Conservation (phyloP, 2,797 vertebrate species). For the Catostomus latipinnis region DNA sequence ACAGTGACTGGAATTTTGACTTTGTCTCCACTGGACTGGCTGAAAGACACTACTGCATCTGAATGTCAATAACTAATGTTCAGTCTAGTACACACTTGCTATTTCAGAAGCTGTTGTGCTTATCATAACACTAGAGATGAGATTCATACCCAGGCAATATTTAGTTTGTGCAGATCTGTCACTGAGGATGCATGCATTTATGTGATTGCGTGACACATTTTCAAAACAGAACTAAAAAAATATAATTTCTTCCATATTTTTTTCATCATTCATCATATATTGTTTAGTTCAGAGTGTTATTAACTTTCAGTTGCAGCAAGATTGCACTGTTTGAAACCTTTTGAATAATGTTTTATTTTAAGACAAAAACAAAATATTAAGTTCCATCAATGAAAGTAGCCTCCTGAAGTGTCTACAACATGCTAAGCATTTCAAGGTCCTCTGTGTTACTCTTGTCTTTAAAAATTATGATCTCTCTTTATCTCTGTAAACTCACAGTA, state of each 20-base stretch:
- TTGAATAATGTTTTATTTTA: neutral
- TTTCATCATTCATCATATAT: neutral
- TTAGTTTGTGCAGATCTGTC: neutral
- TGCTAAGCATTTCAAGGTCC: neutral
- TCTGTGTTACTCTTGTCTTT: neutral
- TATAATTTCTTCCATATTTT: neutral
- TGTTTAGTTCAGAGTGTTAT: neutral
- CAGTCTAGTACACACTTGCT: constrained; percentile 6
- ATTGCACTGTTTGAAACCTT: neutral
- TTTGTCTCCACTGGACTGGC: constrained; percentile 27
- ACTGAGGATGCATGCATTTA: neutral
- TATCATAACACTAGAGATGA: neutral
- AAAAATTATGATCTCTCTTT: neutral
- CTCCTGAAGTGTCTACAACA: neutral
- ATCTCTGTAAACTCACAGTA: neutral
- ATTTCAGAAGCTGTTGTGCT: constrained; percentile 4
- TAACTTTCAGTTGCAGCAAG: neutral
- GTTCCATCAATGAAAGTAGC: neutral
- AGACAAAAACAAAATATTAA: neutral
- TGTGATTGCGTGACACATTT: neutral
- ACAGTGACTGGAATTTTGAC: constrained; percentile 25
- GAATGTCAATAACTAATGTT: constrained; percentile 40
- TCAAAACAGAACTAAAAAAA: neutral
- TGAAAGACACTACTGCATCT: constrained; percentile 28
- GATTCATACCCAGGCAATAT: neutral